Percentiles rank a stretch among this genome's conserved stretches.
These are phyloP conservation scores for Pristionchus entomophagus DNA, from an alignment of 2,888 invertebrate species.

Conservation along the genomic window DNA sequence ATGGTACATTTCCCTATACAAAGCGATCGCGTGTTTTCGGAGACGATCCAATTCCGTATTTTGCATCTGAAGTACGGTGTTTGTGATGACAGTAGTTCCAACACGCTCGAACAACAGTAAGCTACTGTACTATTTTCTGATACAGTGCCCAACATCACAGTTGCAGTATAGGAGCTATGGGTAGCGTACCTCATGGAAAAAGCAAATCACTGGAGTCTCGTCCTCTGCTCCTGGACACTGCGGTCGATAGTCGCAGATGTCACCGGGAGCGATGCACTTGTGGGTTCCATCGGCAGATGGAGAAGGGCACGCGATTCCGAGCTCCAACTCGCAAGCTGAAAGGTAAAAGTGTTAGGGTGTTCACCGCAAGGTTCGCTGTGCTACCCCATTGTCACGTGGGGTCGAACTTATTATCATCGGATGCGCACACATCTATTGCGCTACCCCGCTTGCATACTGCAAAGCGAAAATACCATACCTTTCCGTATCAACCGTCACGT, in stretches of 20 bases:
- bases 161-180: background rate
- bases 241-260: constrained; percentile 54
- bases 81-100: too few relatives aligned
- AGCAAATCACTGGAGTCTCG: constrained; percentile 56
- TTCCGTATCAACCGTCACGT: too few relatives aligned
- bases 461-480: too few relatives aligned
- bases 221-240: constrained; percentile 61
- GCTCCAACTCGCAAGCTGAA: background rate
- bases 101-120: too few relatives aligned
- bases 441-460: too few relatives aligned
- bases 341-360: too few relatives aligned
- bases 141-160: too few relatives aligned
- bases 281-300: background rate
- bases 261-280: constrained; percentile 27
- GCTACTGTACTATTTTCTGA: too few relatives aligned
- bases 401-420: too few relatives aligned
- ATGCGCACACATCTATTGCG: too few relatives aligned
- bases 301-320: background rate
- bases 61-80: background rate
- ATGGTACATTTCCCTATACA: background rate
- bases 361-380: too few relatives aligned
- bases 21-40: background rate
- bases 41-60: background rate
- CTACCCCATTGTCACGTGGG: too few relatives aligned
- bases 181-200: constrained; percentile 56